phyloP scores from a whole-genome alignment of 2,797 vertebrate genomes.

The Fringilla coelebs region DNA sequence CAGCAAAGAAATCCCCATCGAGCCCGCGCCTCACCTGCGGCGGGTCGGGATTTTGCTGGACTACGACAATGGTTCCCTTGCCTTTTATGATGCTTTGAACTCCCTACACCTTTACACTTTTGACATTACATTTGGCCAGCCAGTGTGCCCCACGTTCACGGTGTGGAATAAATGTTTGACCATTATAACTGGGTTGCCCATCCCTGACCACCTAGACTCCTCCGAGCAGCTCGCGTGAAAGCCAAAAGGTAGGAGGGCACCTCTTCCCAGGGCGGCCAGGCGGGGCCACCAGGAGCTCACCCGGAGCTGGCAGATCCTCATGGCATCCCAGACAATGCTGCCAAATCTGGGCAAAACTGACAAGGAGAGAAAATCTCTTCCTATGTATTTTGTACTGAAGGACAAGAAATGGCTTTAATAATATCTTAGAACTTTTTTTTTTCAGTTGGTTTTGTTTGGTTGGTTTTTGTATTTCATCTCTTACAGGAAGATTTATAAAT shows the following conservation, averaged over 20 bases:
- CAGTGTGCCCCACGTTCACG: conserved; percentile 95
- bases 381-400: conserved; percentile 58
- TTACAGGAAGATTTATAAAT: conserved; percentile 74
- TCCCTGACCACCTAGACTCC: conserved; percentile 94
- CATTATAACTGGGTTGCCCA: conserved; percentile 94
- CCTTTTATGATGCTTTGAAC: conserved; percentile 94
- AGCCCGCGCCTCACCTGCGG: conserved; percentile 91
- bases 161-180: conserved; percentile 98
- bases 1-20: conserved; percentile 91
- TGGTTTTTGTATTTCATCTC: conserved; percentile 68
- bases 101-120: conserved; percentile 96
- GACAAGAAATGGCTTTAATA: conserved; percentile 70
- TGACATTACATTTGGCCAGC: conserved; percentile 91
- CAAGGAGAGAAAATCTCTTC: conserved; percentile 3
- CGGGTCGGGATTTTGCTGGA: conserved; percentile 93
- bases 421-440: conserved; percentile 57
- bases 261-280: not conserved
- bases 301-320: not conserved
- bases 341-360: not conserved
- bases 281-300: not conserved
- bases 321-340: not conserved
- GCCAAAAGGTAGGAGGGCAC: not conserved
- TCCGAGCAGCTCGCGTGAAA: conserved; percentile 81
- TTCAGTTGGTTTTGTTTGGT: not conserved
- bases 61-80: conserved; percentile 93